These are phyloP conservation scores for Proterorhinus semilunaris DNA, from an alignment of 2,113 vertebrate genomes.

Conservation along the genomic window DNA sequence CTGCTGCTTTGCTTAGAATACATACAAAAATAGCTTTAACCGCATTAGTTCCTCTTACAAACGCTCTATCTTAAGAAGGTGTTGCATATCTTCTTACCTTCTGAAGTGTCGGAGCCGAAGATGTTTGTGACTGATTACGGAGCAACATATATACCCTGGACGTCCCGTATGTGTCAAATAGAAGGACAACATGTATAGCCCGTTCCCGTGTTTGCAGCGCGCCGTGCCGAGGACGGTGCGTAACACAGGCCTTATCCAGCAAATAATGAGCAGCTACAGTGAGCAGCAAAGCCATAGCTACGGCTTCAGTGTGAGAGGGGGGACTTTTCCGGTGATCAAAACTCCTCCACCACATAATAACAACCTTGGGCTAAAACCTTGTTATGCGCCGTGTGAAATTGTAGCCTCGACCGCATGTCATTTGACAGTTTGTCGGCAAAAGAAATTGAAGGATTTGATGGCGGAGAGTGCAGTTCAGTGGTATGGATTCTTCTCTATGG, in stretches of 20 bases:
- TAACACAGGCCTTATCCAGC: conserved; percentile 20
- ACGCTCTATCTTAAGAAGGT: no score
- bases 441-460: not conserved
- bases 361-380: conserved; percentile 31
- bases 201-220: no score
- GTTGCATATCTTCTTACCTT: no score
- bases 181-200: no score
- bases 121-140: no score
- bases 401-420: not conserved
- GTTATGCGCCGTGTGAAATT: conserved; percentile 22
- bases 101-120: no score
- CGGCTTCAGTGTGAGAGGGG: conserved; percentile 27
- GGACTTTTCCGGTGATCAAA: conserved; percentile 30
- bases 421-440: not conserved
- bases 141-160: no score
- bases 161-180: no score
- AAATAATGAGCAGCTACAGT: conserved; percentile 43
- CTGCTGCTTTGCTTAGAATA: no score
- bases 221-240: conserved; percentile 8
- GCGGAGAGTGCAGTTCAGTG: conserved; percentile 5
- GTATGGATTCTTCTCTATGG: conserved; percentile 28
- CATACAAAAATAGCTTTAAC: no score
- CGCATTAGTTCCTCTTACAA: no score
- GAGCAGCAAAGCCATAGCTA: conserved; percentile 36
- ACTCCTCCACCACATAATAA: conserved; percentile 28